Percentiles rank a stretch among this genome's conserved stretches.
Conservation (phyloP, 1,140 invertebrate species). For the Drosophila santomea region DNA sequence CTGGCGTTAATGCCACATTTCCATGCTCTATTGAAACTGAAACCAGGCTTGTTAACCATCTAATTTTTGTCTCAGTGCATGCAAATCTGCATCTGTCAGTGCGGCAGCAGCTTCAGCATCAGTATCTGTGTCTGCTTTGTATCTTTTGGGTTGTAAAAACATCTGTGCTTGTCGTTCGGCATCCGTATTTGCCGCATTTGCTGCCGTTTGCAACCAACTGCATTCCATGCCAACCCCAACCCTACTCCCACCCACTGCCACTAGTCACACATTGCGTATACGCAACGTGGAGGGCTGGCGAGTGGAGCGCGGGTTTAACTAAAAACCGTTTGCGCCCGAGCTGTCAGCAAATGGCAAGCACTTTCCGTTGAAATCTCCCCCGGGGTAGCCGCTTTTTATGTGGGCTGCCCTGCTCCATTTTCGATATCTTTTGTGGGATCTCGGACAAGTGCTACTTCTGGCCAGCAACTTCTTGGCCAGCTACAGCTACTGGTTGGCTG, state of each 20-base stretch:
- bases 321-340: constrained; percentile 17
- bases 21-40: no score
- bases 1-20: no score
- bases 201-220: constrained; percentile 3
- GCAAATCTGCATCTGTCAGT: constrained; percentile 45
- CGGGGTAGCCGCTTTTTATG: constrained; percentile 13
- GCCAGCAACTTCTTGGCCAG: constrained; percentile 51
- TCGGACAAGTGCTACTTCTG: constrained; percentile 69
- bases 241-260: background rate
- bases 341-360: constrained; percentile 33
- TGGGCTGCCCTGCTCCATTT: constrained; percentile 70
- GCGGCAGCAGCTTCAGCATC: constrained; percentile 31
- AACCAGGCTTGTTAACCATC: background rate
- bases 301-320: constrained; percentile 23
- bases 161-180: constrained; percentile 46
- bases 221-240: background rate
- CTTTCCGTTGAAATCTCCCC: constrained; percentile 18
- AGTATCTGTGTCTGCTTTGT: constrained; percentile 44
- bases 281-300: constrained; percentile 39
- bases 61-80: constrained; percentile 12
- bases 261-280: constrained; percentile 61
- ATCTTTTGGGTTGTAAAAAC: constrained; percentile 51
- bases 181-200: constrained; percentile 28
- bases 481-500: constrained; percentile 31
- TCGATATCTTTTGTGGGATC: constrained; percentile 62